phyloP scores from a whole-genome alignment of 1,140 invertebrate genomes.

The Leptinotarsa lineolata region DNA sequence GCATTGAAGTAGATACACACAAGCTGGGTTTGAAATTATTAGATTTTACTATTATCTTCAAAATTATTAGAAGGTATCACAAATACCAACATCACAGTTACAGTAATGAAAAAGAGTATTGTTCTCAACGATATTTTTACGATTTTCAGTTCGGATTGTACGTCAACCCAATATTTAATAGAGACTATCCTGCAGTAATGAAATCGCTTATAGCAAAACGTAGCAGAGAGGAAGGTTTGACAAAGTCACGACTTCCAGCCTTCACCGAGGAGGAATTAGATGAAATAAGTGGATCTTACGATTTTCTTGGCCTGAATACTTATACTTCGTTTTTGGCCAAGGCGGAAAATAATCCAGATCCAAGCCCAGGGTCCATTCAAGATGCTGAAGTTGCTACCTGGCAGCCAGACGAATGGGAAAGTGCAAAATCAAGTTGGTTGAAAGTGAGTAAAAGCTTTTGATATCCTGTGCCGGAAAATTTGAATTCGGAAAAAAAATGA shows the following conservation, averaged over 20 bases:
- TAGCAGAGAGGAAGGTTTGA: constrained; percentile 63
- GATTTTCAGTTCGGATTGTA: constrained; percentile 63
- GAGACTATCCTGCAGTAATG: constrained; percentile 66
- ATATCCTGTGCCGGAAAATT: no score
- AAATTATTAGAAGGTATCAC: background rate
- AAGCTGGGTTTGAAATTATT: no score
- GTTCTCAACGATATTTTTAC: constrained; percentile 18
- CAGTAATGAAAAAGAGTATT: background rate
- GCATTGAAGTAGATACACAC: no score
- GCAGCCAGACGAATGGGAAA: constrained; percentile 25
- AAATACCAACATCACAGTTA: background rate
- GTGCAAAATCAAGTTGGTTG: constrained; percentile 22
- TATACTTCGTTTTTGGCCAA: constrained; percentile 60
- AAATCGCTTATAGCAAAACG: constrained; percentile 60
- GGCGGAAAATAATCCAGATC: constrained; percentile 54
- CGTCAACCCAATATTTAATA: constrained; percentile 65
- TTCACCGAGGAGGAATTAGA: constrained; percentile 65
- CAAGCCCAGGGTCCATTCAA: constrained; percentile 42
- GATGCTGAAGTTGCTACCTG: constrained; percentile 13
- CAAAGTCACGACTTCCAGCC: constrained; percentile 62
- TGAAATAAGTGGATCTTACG: constrained; percentile 63
- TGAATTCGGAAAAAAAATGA: no score
- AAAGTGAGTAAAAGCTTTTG: constrained; percentile 6
- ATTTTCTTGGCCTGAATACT: constrained; percentile 66
- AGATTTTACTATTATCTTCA: background rate